Evolutionary conservation across 2,888 invertebrate species (phyloP).

Genomic region (Amiota minor): DNA sequence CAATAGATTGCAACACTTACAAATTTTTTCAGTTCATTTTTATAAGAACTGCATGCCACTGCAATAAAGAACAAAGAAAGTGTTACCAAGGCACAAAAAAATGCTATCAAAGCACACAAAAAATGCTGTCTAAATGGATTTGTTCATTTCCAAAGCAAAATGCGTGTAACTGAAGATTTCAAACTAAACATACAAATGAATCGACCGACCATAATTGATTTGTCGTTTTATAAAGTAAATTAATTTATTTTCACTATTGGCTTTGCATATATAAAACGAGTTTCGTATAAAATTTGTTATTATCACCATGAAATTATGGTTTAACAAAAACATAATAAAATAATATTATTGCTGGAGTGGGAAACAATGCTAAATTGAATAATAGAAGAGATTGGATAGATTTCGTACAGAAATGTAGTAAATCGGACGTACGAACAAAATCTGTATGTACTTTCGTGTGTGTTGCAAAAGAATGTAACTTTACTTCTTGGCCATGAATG

Average conservation of each 20-base stretch:
- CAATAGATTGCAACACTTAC: no score
- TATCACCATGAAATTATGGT: slow-evolving; percentile 37
- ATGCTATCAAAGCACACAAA: no score
- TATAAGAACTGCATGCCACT: no score
- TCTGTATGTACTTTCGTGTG: not conserved
- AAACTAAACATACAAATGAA: not conserved
- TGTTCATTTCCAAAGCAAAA: not conserved
- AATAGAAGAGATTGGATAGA: slow-evolving; percentile 25
- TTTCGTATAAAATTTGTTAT: slow-evolving; percentile 51
- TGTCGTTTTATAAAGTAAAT: slow-evolving; percentile 61
- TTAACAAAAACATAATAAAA: slow-evolving; percentile 55
- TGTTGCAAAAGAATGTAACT: slow-evolving; percentile 31
- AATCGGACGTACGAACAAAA: slow-evolving; percentile 39
- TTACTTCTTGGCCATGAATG: slow-evolving; percentile 16
- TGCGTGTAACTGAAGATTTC: not conserved
- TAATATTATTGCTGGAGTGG: slow-evolving; percentile 37
- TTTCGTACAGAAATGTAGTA: slow-evolving; percentile 27
- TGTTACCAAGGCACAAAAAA: no score
- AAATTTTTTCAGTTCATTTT: no score
- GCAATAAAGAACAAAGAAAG: no score
- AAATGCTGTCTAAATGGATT: no score
- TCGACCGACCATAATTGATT: slow-evolving; percentile 5
- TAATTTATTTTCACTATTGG: slow-evolving; percentile 62
- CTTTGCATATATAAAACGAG: slow-evolving; percentile 41
- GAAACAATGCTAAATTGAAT: slow-evolving; percentile 46